phyloP scores from a whole-genome alignment of 1,140 invertebrate species.

The Phymastichus coffea region DNA sequence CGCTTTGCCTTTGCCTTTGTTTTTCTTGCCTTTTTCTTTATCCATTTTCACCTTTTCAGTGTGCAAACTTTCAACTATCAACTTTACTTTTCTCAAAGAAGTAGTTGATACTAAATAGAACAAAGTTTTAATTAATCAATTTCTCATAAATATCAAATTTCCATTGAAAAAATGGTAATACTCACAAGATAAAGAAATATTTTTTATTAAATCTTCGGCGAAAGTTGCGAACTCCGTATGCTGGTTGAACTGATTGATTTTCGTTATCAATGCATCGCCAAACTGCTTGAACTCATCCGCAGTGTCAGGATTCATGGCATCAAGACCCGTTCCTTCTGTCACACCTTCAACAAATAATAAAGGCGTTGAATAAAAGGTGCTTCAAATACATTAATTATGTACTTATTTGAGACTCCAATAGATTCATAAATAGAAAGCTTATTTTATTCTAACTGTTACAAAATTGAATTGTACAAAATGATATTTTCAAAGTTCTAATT shows the following conservation, averaged over 20 bases:
- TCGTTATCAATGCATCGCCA: slow-evolving; percentile 69
- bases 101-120: slow-evolving; percentile 63
- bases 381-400: too few species aligned
- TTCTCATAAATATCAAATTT: slow-evolving; percentile 19
- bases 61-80: slow-evolving; percentile 73
- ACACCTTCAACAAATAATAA: slow-evolving; percentile 57
- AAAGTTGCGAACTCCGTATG: slow-evolving; percentile 74
- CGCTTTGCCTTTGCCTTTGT: slow-evolving; percentile 72
- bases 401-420: too few species aligned
- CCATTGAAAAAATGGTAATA: slow-evolving; percentile 37
- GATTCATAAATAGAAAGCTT: too few species aligned
- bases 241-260: slow-evolving; percentile 69
- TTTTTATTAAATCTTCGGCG: slow-evolving; percentile 76
- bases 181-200: slow-evolving; percentile 77
- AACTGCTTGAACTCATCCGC: slow-evolving; percentile 83
- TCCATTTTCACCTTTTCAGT: slow-evolving; percentile 81
- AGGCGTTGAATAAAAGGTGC: too few species aligned
- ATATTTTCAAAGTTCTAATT: too few species aligned
- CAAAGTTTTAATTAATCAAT: slow-evolving; percentile 25
- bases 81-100: slow-evolving; percentile 80
- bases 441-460: too few species aligned
- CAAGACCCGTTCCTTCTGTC: slow-evolving; percentile 61
- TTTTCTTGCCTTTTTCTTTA: slow-evolving; percentile 71
- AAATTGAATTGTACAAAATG: too few species aligned
- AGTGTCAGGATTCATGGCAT: slow-evolving; percentile 67